Base-by-base conservation (phyloP, 2,888 invertebrate species). In the Metellina segmentata region DNA sequence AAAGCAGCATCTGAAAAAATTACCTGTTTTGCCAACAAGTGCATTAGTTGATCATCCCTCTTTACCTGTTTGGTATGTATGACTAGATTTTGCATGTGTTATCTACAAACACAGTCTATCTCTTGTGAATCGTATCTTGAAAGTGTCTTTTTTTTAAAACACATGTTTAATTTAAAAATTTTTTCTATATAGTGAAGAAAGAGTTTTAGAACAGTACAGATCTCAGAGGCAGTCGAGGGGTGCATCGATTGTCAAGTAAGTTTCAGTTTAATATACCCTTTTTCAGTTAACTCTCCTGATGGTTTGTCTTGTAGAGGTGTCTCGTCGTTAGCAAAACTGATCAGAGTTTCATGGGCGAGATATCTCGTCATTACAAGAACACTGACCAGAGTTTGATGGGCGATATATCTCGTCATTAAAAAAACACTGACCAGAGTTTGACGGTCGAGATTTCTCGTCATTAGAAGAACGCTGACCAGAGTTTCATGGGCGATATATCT, bases 161-260 rank as follows among this genome's bases (percentile, higher is more conserved):
- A 16, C 75, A 9, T 19, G 5, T 20, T 74, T 19, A 74, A 48
- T 51, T 7, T 77, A 4, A 51, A 34, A 19, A 70, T 74, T 5
- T 71, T 71, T 81, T 69, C 1, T 51, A 70, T 83, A 48, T 16
- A 92, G 89, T 71, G 92, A 92, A 79, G 83, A 88, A 16, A 72
- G 89, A 61, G 92, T 92, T n/a, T 94, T 95, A 85, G 94, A 94
- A 20, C 94, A 94, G 93, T 95, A 95, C 93, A 94, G 94, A 93
- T 95, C 95, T 61, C 92, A 93, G 52, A 95, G 95, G 4, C 94
- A 94, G 74, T 94, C 95, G 5, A 94, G 95, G 93, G 96, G 95
- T 53, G 94, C 94, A 61, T 95, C 95, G 74, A 95, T 96, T 93
- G 95, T 95, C 81, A 95, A 95, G 95, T 95, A 94, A 94, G 95